A percentile compares a stretch with the other conserved stretches of the same genome.
phyloP scores from a whole-genome alignment of 2,888 invertebrate genomes.

The Xanthia togata region DNA sequence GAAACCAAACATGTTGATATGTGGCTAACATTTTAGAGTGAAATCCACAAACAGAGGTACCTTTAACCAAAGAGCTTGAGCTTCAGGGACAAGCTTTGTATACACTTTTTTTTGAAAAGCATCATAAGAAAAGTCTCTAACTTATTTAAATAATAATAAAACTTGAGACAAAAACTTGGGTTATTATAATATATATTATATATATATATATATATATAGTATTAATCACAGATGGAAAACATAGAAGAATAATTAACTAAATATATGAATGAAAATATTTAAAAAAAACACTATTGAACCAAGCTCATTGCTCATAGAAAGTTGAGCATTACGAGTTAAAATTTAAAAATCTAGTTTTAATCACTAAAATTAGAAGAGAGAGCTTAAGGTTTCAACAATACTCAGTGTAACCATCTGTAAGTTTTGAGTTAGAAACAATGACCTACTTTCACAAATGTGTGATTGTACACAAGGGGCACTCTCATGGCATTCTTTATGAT shows the following conservation, averaged over 20 bases:
- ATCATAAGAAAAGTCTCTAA: background rate
- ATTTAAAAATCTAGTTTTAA: background rate
- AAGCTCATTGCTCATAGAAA: background rate
- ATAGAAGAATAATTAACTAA: too few relatives aligned
- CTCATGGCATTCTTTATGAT: slow-evolving; percentile 9
- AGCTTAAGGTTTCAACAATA: slow-evolving; percentile 38
- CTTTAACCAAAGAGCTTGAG: background rate
- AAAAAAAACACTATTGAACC: background rate
- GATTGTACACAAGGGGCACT: slow-evolving; percentile 26
- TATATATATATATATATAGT: too few relatives aligned
- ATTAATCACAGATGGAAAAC: background rate
- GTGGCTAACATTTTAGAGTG: background rate
- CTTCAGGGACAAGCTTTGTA: background rate
- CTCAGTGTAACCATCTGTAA: slow-evolving; percentile 48
- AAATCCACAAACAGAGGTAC: background rate
- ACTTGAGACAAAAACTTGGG: background rate
- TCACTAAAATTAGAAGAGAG: background rate
- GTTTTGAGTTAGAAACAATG: slow-evolving; percentile 51
- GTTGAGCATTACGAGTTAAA: background rate
- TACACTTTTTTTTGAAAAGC: too few relatives aligned
- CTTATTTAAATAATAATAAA: slow-evolving; percentile 3
- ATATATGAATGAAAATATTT: background rate
- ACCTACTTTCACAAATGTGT: slow-evolving; percentile 61
- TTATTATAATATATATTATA: too few relatives aligned
- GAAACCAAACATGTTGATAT: background rate